Conservation (phyloP, 2,888 invertebrate genomes). For the Tiliacea aurago region DNA sequence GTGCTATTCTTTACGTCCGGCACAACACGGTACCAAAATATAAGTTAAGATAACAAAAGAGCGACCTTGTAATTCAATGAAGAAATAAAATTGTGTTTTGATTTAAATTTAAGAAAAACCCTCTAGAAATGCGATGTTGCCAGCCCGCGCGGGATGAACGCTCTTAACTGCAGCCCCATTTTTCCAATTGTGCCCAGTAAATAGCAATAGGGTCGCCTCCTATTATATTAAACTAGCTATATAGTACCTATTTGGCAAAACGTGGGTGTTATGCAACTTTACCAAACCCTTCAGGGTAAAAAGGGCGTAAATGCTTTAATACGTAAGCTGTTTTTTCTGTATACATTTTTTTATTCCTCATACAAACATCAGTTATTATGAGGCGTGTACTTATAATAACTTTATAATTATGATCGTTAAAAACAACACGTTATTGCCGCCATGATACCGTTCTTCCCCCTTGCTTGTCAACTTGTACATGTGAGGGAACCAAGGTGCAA, state of each 20-base stretch:
- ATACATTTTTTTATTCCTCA: neutral
- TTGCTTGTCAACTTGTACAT: slow-evolving; percentile 3
- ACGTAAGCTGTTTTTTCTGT: neutral
- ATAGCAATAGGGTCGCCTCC: neutral
- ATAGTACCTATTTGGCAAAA: neutral
- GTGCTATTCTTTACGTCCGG: too few relatives aligned
- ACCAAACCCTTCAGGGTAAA: too few relatives aligned
- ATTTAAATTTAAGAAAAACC: too few relatives aligned
- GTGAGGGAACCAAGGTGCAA: slow-evolving; percentile 19
- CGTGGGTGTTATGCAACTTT: too few relatives aligned
- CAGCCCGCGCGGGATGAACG: neutral
- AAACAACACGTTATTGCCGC: neutral
- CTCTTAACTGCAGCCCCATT: neutral
- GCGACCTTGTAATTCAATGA: too few relatives aligned
- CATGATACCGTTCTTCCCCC: slow-evolving; percentile 6
- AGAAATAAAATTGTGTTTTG: too few relatives aligned
- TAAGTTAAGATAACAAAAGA: too few relatives aligned
- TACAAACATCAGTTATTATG: slow-evolving; percentile 14
- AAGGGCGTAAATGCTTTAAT: neutral
- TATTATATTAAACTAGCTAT: neutral
- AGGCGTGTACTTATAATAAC: slow-evolving; percentile 22
- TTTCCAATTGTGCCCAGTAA: neutral
- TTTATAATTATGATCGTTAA: slow-evolving; percentile 38
- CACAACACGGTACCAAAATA: too few relatives aligned
- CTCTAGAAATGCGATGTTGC: too few relatives aligned